phyloP scores from a whole-genome alignment of 2,113 vertebrate species.

The Alces alces region DNA sequence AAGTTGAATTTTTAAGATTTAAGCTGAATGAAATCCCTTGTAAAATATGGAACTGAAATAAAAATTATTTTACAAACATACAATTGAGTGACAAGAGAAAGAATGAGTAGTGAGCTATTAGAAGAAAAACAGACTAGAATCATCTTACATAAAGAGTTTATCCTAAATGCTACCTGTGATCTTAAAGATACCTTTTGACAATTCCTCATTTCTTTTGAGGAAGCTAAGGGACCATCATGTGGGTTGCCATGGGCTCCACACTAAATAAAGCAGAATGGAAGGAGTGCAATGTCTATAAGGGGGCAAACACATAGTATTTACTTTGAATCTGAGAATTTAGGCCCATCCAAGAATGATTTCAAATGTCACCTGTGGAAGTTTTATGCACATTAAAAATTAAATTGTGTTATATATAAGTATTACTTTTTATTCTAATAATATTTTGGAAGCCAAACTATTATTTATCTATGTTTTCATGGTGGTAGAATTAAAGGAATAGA shows the following conservation, averaged over 20 bases:
- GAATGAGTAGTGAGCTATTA: neutral
- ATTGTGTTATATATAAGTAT: neutral
- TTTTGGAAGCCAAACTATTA: slow-evolving; percentile 63
- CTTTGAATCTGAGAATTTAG: neutral
- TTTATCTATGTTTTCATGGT: slow-evolving; percentile 63
- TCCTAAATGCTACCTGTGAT: neutral
- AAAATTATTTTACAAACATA: neutral
- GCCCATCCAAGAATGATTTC: neutral
- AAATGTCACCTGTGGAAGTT: neutral
- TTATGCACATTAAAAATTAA: neutral
- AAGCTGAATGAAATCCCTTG: neutral
- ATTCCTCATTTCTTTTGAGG: neutral
- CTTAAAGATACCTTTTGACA: neutral
- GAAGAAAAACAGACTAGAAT: neutral
- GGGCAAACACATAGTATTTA: neutral
- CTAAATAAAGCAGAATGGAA: neutral
- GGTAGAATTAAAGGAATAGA: slow-evolving; percentile 67
- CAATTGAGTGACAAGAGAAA: neutral
- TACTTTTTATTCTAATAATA: slow-evolving; percentile 58
- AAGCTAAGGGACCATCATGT: neutral
- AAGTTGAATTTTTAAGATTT: slow-evolving; percentile 5
- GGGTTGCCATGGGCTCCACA: neutral
- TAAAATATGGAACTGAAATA: slow-evolving; percentile 1
- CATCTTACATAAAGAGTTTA: neutral
- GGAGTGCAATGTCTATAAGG: neutral